Percentiles rank a stretch among this genome's conserved stretches.
phyloP scores from a whole-genome alignment of 2,888 invertebrate species.

The Epistrophe grossulariae region DNA sequence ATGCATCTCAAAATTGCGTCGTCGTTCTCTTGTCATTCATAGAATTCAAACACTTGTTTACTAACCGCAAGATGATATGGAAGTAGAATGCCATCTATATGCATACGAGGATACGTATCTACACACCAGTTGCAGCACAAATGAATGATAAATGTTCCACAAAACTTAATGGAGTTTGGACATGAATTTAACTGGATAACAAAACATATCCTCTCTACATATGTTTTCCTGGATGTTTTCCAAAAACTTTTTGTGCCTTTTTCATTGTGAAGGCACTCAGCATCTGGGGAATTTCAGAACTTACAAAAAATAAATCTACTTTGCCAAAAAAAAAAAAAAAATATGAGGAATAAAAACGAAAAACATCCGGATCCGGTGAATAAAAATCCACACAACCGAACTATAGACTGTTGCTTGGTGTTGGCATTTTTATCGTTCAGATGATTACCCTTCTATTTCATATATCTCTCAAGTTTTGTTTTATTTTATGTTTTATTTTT shows the following conservation, averaged over 20 bases:
- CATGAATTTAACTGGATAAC: conserved; percentile 35
- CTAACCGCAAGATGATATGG: neutral
- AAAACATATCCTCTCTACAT: neutral
- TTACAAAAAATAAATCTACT: neutral
- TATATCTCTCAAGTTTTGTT: neutral
- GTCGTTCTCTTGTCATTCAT: neutral
- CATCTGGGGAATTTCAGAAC: conserved; percentile 51
- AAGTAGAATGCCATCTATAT: neutral
- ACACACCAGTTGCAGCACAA: conserved; percentile 46
- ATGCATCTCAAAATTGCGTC: conserved; percentile 2
- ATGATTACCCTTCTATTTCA: conserved; percentile 60
- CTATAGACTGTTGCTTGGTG: conserved; percentile 54
- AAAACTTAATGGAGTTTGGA: conserved; percentile 54
- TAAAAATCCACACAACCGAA: conserved; percentile 43
- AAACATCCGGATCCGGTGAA: conserved; percentile 40
- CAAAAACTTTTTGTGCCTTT: conserved; percentile 46
- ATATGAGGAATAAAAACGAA: neutral
- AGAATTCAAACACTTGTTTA: neutral
- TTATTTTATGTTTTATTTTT: conserved; percentile 7
- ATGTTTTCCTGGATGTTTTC: conserved; percentile 52
- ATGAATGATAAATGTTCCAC: conserved; percentile 42
- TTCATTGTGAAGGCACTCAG: conserved; percentile 9
- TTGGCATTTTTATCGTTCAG: conserved; percentile 64
- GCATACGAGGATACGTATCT: too few relatives aligned
- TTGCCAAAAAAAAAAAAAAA: conserved; percentile 21